These are phyloP conservation scores for Coenobita brevimanus DNA, from an alignment of 1,140 invertebrate genomes.

Conservation along the genomic window DNA sequence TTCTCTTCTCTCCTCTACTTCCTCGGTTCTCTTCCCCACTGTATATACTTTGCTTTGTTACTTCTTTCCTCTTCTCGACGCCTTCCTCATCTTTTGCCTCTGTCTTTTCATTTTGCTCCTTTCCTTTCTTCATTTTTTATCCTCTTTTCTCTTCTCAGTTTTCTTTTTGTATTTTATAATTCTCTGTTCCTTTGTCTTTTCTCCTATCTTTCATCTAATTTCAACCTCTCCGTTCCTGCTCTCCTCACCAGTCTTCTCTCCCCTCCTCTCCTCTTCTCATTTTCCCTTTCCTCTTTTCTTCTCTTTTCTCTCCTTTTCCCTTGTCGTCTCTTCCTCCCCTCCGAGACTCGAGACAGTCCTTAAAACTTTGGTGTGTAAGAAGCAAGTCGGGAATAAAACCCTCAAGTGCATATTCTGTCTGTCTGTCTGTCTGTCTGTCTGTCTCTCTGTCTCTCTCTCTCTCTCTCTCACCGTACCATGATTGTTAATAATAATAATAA, in stretches of 20 bases:
- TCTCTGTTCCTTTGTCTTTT: background rate
- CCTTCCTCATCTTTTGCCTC: background rate
- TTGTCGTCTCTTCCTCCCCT: background rate
- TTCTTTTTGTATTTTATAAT: background rate
- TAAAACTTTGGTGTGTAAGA: constrained; percentile 18
- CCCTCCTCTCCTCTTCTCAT: background rate
- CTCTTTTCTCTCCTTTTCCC: background rate
- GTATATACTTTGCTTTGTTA: too few species aligned
- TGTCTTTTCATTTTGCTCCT: background rate
- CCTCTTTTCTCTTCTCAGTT: background rate
- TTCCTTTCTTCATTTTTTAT: background rate
- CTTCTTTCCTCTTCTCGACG: background rate
- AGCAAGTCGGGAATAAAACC: background rate
- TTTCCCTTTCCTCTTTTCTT: background rate
- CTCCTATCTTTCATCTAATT: background rate
- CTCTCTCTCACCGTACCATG: too few species aligned
- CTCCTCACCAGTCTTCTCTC: background rate
- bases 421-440: background rate
- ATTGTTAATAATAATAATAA: too few species aligned
- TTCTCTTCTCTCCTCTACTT: background rate
- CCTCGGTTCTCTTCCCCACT: background rate
- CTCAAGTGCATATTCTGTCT: background rate
- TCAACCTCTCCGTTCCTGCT: too few species aligned
- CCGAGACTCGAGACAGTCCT: background rate
- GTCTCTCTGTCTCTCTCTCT: background rate